Evolutionary conservation across 1,140 invertebrate species (phyloP), one percentile per base, ranked within the genome.

Genomic region (Drusus annulatus): DNA sequence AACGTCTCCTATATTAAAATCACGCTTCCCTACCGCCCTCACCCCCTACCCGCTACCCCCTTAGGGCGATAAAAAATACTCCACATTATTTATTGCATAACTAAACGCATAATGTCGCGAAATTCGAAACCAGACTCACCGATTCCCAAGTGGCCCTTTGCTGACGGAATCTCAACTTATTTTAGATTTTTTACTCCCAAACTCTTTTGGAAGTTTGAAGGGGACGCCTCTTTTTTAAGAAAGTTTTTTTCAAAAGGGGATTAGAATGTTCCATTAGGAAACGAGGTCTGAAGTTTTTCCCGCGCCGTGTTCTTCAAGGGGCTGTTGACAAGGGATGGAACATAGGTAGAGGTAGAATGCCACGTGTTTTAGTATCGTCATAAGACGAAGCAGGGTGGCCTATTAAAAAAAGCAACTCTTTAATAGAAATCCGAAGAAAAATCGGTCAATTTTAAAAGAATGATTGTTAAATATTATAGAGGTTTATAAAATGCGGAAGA

Each of bases 61-160:
- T 19, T 52, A 19, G 74, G 52, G 45, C 21, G 68, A 52, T 3
- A n/a, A 80, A 28, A 77, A 65, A n/a, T 52, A 68, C 77, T 73
- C 73, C 60, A 23, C 60, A 75, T 82, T 83, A 83, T 83, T 83
- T 83, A 83, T 83, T 78, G 75, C 81, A 80, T 78, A 79, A 83
- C 79, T 80, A 80, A 83, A 83, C 81, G 79, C 81, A 83, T 80
- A 83, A 83, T 80, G 78, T 80, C 81, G 76, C 75, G 71, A 80
- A 83, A 83, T 83, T 73, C 71, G 79, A 78, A 80, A 83, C 81
- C 79, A 80, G 81, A 83, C 77, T 76, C 80, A 69, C 76, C 76
- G 74, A 80, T 78, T 80, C 81, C 81, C 81, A 50, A 69, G 80
- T 78, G 81, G 13, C 65, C 23, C 36, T 69, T 69, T 69, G 65